Percentiles rank a stretch among this genome's conserved stretches.
Evolutionary conservation across 1,140 invertebrate genomes (phyloP).

Genomic region (Melitaea cinxia): DNA sequence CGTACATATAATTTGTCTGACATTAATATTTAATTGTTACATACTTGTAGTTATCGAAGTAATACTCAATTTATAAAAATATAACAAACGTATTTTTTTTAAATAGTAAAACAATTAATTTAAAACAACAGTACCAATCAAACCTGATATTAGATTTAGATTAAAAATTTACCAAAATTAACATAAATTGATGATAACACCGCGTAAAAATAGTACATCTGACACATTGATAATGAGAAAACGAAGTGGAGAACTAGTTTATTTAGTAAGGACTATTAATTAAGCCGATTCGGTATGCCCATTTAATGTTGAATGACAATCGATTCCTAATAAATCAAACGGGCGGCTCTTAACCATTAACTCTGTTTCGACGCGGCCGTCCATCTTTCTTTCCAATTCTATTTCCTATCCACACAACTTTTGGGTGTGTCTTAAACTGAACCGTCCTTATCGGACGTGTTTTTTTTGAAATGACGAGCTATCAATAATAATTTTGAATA

Average conservation of each 20-base stretch:
- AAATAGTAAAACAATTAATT: too few relatives aligned
- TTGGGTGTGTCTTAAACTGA: conserved; percentile 29
- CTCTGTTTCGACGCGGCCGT: conserved; percentile 46
- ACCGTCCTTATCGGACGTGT: neutral
- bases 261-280: conserved; percentile 28
- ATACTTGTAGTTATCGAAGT: too few relatives aligned
- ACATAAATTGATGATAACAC: neutral
- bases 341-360: conserved; percentile 42
- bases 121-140: too few relatives aligned
- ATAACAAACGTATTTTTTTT: too few relatives aligned
- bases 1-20: too few relatives aligned
- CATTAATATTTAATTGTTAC: too few relatives aligned
- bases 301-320: conserved; percentile 43
- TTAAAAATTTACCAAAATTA: neutral
- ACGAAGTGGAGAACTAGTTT: conserved; percentile 9
- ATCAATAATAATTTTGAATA: too few relatives aligned
- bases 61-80: too few relatives aligned
- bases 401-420: conserved; percentile 48
- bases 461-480: neutral
- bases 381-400: conserved; percentile 55
- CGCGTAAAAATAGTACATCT: neutral
- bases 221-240: conserved; percentile 12
- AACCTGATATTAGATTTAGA: too few relatives aligned
- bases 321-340: conserved; percentile 51
- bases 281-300: conserved; percentile 22